Conservation (phyloP, 2,113 vertebrate genomes). For the Indicator indicator region DNA sequence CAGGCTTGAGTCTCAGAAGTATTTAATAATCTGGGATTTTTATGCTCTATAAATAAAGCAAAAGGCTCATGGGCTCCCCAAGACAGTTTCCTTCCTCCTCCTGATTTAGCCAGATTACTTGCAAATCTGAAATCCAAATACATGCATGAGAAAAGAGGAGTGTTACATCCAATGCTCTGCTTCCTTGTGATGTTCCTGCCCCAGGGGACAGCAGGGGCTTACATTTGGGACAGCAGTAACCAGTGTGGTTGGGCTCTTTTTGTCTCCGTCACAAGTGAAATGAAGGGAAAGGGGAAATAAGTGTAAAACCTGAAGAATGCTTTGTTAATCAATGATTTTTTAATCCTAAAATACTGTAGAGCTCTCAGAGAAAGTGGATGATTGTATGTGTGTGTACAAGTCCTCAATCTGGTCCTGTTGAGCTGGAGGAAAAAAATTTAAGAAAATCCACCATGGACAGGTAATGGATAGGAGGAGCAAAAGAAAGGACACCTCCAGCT, state of each 20-base stretch:
- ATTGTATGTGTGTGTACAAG: neutral
- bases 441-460: neutral
- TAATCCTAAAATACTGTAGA: neutral
- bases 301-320: neutral
- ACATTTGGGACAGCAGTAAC: neutral
- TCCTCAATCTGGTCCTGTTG: neutral
- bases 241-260: fast-evolving
- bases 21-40: neutral
- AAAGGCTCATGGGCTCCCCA: neutral
- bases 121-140: neutral
- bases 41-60: neutral
- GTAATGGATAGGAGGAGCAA: neutral
- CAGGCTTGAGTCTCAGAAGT: neutral
- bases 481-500: neutral
- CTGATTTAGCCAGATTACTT: neutral
- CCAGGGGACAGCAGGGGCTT: neutral
- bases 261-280: neutral
- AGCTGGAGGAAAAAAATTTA: neutral
- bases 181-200: neutral
- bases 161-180: neutral
- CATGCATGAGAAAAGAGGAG: neutral
- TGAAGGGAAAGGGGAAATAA: neutral
- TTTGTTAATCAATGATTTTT: neutral
- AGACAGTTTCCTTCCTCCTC: neutral
- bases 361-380: neutral